phyloP scores from a whole-genome alignment of 2,797 vertebrate species.

The Protonibea diacanthus region DNA sequence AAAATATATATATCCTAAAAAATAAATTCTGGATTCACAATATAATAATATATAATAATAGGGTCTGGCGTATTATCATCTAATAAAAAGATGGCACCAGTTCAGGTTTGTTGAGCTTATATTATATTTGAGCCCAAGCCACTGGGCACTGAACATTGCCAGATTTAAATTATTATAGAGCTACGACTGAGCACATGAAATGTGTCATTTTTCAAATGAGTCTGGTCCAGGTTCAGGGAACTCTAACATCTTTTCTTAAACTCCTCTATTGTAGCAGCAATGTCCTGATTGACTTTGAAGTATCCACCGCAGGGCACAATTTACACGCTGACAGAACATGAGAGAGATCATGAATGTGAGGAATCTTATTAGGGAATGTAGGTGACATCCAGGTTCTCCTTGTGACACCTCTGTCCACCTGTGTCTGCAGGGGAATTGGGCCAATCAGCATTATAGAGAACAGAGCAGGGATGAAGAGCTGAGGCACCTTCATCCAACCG shows the following conservation, averaged over 20 bases:
- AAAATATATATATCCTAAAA: too few species aligned
- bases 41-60: background rate
- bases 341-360: slow-evolving; percentile 34
- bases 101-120: background rate
- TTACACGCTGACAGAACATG: slow-evolving; percentile 36
- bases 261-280: slow-evolving; percentile 1
- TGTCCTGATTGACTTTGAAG: slow-evolving; percentile 33
- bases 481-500: slow-evolving; percentile 43
- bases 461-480: slow-evolving; percentile 48
- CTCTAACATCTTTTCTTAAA: slow-evolving; percentile 15
- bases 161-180: background rate
- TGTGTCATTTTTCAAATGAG: slow-evolving; percentile 8
- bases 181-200: background rate
- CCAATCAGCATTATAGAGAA: slow-evolving; percentile 44
- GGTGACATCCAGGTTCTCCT: slow-evolving; percentile 43
- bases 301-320: slow-evolving; percentile 21
- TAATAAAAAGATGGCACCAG: background rate
- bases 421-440: slow-evolving; percentile 31
- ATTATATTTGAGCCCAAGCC: background rate
- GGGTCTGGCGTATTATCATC: too few species aligned
- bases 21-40: background rate
- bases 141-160: background rate
- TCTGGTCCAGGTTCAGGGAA: background rate
- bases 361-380: slow-evolving; percentile 50
- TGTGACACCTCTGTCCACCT: slow-evolving; percentile 30